These are phyloP conservation scores for Xenotilapia leptura DNA, from an alignment of 2,113 vertebrate species.

Conservation along the genomic window DNA sequence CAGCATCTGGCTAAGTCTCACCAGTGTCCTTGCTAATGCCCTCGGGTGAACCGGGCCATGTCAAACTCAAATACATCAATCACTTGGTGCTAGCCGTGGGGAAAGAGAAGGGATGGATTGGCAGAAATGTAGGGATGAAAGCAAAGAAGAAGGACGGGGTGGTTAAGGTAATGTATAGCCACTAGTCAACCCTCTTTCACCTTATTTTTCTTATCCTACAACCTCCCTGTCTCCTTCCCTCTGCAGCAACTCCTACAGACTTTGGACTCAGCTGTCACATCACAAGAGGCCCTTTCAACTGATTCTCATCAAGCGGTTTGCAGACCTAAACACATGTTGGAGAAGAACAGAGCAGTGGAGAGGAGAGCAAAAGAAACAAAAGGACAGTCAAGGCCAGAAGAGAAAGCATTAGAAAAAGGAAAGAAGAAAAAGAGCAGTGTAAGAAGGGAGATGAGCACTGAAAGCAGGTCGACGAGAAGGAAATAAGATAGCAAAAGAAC, in stretches of 20 bases:
- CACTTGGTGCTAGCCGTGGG: slow-evolving; percentile 40
- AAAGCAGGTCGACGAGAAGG: background rate
- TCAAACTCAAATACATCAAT: slow-evolving; percentile 65
- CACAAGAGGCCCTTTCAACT: background rate
- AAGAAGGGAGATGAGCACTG: background rate
- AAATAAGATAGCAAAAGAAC: background rate
- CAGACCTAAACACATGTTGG: background rate
- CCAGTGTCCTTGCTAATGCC: slow-evolving; percentile 53
- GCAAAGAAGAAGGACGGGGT: background rate
- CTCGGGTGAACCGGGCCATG: slow-evolving; percentile 58
- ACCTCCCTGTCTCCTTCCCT: background rate
- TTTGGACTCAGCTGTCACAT: slow-evolving; percentile 27
- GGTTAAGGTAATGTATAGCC: slow-evolving; percentile 44
- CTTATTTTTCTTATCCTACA: background rate
- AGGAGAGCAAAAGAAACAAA: background rate
- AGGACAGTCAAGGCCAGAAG: background rate
- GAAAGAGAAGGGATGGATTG: background rate
- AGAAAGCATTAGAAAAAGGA: background rate
- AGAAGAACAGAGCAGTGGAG: background rate
- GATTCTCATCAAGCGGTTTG: slow-evolving; percentile 8
- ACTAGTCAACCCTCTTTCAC: slow-evolving; percentile 11
- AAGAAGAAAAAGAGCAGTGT: background rate
- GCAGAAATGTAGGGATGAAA: slow-evolving; percentile 25
- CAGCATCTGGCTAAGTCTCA: slow-evolving; percentile 38
- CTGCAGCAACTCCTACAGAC: slow-evolving; percentile 3